Evolutionary conservation across 2,797 vertebrate genomes (phyloP), one percentile per base, ranked within the genome.

Genomic region (Mycteria americana): DNA sequence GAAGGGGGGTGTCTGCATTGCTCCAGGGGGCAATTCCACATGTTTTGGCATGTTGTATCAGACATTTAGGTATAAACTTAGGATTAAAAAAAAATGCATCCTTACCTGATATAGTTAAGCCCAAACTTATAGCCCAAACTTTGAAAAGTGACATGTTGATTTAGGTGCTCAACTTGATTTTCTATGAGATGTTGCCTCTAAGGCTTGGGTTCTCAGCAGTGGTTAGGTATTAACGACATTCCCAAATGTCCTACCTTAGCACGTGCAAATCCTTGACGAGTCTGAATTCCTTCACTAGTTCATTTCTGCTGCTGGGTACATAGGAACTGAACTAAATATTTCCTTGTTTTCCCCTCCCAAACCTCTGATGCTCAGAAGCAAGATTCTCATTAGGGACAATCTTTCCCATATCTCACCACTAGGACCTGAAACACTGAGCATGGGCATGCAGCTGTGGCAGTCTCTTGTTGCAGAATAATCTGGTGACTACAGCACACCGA

Each of bases 21-120:
- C 18, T 41, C 45, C 24, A 22, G 25, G 7, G 43, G 31, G 18
- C 4, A 57, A 62, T 41, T 69, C 51, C 35, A 50, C 0, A 0
- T 27, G 7, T 78, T 93, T 77, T 54, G 27, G 15, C 33, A 68
- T 51, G 17, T 56, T 90, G 27, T 53, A 64, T 68, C 53, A 68
- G 39, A 57, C 2, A 16, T 75, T 72, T 19, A 72, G 31, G 21
- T 37, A 54, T 24, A 81, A 84, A 80, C 2, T 33, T 31, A 59
- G 33, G 45, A 81, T 57, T 62, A 33, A 67, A 77, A 67, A 77
- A 75, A 88, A 35, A 50, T 30, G 30, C 5, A 50, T 45, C 35
- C n/a, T 76, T 53, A 89, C 64, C 23, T 51, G 48, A 62, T 46
- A 50, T 3, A 24, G 46, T 79, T 79, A 80, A 79, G 27, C 6